These are phyloP conservation scores for Lasioglossum leucozonium DNA, from an alignment of 2,888 invertebrate genomes.

Conservation along the genomic window DNA sequence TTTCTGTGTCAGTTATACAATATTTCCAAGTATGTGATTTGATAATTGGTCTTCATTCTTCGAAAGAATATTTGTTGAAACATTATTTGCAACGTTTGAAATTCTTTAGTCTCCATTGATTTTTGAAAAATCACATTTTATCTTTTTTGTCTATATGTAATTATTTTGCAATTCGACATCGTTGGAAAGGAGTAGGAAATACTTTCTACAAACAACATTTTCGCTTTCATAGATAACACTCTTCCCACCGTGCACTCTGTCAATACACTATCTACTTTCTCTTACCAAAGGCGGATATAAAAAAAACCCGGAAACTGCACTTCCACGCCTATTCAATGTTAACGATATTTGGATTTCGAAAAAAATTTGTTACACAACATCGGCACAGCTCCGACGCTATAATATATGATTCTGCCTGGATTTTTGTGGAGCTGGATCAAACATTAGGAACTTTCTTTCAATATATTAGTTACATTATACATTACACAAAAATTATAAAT, in stretches of 20 bases:
- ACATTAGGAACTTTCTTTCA: not conserved
- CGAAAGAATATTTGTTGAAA: too few species aligned
- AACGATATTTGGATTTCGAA: not conserved
- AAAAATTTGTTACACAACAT: not conserved
- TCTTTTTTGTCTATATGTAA: not conserved
- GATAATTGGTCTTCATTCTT: too few species aligned
- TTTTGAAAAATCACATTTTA: not conserved
- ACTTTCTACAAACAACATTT: slow-evolving; percentile 1
- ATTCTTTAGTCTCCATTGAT: not conserved
- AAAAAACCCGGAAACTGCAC: not conserved
- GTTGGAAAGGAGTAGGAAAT: not conserved
- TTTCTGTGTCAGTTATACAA: too few species aligned
- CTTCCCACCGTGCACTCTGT: not conserved
- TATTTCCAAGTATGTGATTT: too few species aligned
- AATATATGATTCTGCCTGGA: not conserved
- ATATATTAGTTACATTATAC: not conserved
- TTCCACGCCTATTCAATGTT: not conserved
- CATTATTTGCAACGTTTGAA: too few species aligned
- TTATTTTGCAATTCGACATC: not conserved
- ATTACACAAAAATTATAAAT: too few species aligned
- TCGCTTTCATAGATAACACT: slow-evolving; percentile 4
- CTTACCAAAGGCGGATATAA: not conserved
- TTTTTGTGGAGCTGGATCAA: not conserved
- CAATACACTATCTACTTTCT: not conserved
- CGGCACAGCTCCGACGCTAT: not conserved